Conservation (phyloP, 2,113 vertebrate genomes). For the Pseudolaguvia tuberculata region DNA sequence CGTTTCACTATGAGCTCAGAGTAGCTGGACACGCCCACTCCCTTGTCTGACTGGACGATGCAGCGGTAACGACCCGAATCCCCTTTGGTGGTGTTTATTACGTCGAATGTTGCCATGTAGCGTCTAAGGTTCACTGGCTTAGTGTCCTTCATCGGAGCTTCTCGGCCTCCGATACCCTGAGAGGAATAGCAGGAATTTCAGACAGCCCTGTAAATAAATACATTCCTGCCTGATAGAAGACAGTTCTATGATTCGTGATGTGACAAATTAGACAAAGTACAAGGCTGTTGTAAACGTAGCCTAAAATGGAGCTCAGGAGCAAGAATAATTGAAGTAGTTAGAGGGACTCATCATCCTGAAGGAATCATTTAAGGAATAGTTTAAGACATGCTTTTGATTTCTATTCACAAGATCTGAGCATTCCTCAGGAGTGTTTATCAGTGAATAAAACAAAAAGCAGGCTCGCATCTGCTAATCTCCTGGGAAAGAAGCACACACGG, state of each 20-base stretch:
- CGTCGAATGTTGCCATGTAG: conserved; percentile 82
- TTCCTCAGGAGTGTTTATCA: conserved; percentile 40
- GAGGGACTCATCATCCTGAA: neutral
- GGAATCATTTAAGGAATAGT: conserved; percentile 22
- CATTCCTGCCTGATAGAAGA: conserved; percentile 9
- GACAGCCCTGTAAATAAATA: conserved; percentile 9
- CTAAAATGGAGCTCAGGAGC: neutral
- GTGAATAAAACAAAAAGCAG: conserved; percentile 16
- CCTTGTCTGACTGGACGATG: conserved; percentile 82
- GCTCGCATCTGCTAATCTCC: conserved; percentile 13
- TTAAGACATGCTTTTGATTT: conserved; percentile 15
- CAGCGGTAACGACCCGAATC: conserved; percentile 90
- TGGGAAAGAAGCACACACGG: conserved; percentile 32
- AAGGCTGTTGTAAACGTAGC: conserved; percentile 16
- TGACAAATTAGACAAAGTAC: neutral
- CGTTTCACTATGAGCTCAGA: conserved; percentile 92
- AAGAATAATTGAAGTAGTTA: neutral
- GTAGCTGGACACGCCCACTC: conserved; percentile 88
- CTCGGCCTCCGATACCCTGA: conserved; percentile 74
- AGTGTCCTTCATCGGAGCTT: conserved; percentile 79
- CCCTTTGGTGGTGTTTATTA: conserved; percentile 83
- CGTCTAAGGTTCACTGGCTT: conserved; percentile 76
- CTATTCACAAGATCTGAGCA: conserved; percentile 25
- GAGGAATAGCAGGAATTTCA: conserved; percentile 18
- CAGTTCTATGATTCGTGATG: conserved; percentile 2